A percentile compares a stretch with the other conserved stretches of the same genome.
phyloP scores from a whole-genome alignment of 2,113 vertebrate genomes.

The Takifugu bimaculatus region DNA sequence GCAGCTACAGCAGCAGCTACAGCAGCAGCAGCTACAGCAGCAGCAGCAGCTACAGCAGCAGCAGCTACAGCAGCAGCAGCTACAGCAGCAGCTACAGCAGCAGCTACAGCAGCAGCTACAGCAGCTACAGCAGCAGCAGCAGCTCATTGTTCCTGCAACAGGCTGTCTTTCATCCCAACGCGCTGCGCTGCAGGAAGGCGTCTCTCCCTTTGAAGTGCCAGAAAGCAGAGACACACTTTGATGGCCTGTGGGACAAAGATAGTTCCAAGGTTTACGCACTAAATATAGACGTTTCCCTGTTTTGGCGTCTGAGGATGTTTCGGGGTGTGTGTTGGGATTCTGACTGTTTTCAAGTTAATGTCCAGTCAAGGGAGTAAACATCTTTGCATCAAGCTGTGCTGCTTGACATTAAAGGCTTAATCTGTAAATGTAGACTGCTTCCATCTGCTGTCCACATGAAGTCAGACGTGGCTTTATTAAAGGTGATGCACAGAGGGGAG shows the following conservation, averaged over 20 bases:
- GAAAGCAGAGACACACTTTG: slow-evolving; percentile 32
- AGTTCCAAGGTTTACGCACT: slow-evolving; percentile 20
- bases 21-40: not conserved
- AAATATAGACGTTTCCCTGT: slow-evolving; percentile 51
- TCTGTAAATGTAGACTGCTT: no score
- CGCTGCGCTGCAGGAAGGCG: slow-evolving; percentile 37
- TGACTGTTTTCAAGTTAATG: not conserved
- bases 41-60: no score
- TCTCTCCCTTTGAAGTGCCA: slow-evolving; percentile 40
- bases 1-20: no score
- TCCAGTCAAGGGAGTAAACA: no score
- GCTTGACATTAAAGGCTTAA: no score
- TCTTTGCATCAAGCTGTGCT: no score
- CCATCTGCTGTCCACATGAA: no score
- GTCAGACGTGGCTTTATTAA: no score
- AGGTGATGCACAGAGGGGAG: no score
- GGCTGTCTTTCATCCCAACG: slow-evolving; percentile 5
- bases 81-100: no score
- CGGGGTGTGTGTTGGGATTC: not conserved
- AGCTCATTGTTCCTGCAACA: slow-evolving; percentile 1
- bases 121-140: not conserved
- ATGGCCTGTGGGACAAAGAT: slow-evolving; percentile 27
- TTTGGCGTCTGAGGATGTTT: slow-evolving; percentile 29
- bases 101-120: no score
- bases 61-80: not conserved